A percentile compares a stretch with the other conserved stretches of the same genome.
phyloP scores from a whole-genome alignment of 2,797 vertebrate species.

The Oreonectes daqikongensis region DNA sequence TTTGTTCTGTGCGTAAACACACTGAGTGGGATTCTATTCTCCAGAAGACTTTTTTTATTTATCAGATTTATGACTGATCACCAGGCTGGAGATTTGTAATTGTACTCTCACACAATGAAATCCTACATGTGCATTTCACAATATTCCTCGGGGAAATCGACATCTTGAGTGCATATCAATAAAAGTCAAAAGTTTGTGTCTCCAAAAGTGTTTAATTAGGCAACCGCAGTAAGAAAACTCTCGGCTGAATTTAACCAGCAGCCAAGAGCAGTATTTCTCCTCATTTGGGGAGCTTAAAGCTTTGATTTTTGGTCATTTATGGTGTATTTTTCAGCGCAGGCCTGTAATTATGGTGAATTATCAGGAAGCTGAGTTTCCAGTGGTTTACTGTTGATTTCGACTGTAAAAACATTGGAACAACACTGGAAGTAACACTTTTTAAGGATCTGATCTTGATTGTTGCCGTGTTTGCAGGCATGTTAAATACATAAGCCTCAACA shows the following conservation, averaged over 20 bases:
- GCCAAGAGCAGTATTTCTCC: slow-evolving; percentile 39
- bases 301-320: slow-evolving; percentile 55
- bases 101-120: slow-evolving; percentile 2
- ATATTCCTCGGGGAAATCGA: slow-evolving; percentile 4
- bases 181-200: slow-evolving; percentile 7
- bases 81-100: slow-evolving; percentile 3
- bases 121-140: slow-evolving; percentile 11
- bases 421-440: slow-evolving; percentile 39
- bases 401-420: slow-evolving; percentile 46
- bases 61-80: slow-evolving; percentile 35
- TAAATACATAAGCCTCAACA: slow-evolving; percentile 11
- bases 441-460: slow-evolving; percentile 31
- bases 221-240: slow-evolving; percentile 46
- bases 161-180: slow-evolving; percentile 13
- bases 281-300: slow-evolving; percentile 38
- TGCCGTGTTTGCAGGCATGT: slow-evolving; percentile 24
- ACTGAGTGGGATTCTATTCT: slow-evolving; percentile 26
- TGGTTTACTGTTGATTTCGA: slow-evolving; percentile 43
- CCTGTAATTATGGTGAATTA: slow-evolving; percentile 57
- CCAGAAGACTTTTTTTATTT: slow-evolving; percentile 32
- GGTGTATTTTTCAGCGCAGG: slow-evolving; percentile 49
- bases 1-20: slow-evolving; percentile 36
- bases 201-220: slow-evolving; percentile 56
- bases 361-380: slow-evolving; percentile 56
- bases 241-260: slow-evolving; percentile 40